phyloP scores from a whole-genome alignment of 2,113 vertebrate genomes.

The Chaetops frenatus region DNA sequence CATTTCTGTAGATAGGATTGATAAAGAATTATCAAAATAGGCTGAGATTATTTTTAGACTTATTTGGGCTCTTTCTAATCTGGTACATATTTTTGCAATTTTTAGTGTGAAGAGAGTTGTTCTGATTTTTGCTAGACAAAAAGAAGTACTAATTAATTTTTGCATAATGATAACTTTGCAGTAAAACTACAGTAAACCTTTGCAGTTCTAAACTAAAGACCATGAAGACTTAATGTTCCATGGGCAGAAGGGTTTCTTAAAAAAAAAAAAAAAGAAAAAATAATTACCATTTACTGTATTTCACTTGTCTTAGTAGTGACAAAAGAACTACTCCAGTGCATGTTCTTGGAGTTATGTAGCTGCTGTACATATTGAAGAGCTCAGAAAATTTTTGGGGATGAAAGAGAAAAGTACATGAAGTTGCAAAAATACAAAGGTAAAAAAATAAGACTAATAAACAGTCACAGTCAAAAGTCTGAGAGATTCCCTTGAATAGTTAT shows the following conservation, averaged over 20 bases:
- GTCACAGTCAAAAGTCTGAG: not conserved
- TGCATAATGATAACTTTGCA: not conserved
- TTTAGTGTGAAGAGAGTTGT: not conserved
- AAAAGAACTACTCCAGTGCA: not conserved
- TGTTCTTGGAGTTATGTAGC: not conserved
- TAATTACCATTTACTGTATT: not conserved
- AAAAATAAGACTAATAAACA: not conserved
- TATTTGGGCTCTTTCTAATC: not conserved
- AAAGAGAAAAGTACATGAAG: not conserved
- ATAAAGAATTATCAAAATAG: not conserved
- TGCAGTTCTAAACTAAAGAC: not conserved
- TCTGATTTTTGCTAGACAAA: not conserved
- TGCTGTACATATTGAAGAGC: not conserved
- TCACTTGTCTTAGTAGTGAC: not conserved
- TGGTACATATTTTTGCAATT: not conserved
- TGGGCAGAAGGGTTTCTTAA: not conserved
- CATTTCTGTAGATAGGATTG: not conserved
- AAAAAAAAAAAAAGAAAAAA: not conserved
- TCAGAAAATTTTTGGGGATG: not conserved
- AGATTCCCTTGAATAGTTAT: not conserved
- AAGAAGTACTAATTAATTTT: not conserved
- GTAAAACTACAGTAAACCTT: not conserved
- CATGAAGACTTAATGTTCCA: not conserved
- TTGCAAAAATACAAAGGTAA: not conserved
- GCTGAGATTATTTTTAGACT: not conserved